Conservation (phyloP, 2,888 invertebrate genomes). For the Notodonta dromedarius region DNA sequence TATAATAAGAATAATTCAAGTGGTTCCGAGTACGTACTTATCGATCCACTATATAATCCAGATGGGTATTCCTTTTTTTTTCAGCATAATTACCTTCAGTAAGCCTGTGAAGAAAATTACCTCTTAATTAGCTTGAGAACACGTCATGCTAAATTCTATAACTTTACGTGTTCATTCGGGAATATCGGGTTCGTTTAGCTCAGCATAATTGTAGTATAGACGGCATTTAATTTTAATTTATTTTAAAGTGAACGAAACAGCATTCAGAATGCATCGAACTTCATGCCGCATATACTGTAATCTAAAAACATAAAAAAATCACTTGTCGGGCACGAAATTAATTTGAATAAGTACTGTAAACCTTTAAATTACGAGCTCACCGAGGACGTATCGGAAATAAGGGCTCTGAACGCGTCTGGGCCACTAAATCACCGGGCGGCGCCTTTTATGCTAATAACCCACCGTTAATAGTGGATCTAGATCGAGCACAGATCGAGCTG, state of each 20-base stretch:
- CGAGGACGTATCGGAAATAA: conserved; percentile 39
- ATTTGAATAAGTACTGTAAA: conserved; percentile 29
- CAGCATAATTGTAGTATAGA: neutral
- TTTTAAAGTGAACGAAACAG: neutral
- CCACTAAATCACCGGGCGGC: conserved; percentile 13
- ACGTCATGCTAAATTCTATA: neutral
- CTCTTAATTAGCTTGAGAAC: neutral
- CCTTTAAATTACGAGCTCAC: conserved; percentile 30
- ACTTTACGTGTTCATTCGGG: neutral
- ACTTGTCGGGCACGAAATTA: conserved; percentile 17
- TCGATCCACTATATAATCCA: too few species aligned
- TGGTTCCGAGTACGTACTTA: too few species aligned
- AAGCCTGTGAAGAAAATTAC: neutral
- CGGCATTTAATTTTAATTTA: neutral
- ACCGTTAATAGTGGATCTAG: neutral
- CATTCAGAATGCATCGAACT: neutral
- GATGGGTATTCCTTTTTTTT: too few species aligned
- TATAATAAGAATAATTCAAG: too few species aligned
- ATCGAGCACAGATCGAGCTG: neutral
- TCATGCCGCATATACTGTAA: conserved; percentile 14
- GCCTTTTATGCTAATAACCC: conserved; percentile 20
- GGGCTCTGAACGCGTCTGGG: neutral
- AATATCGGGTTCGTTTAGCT: neutral
- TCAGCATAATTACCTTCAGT: too few species aligned
- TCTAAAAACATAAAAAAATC: neutral